Conservation (phyloP, 2,113 vertebrate genomes). For the Erpornis zantholeuca region DNA sequence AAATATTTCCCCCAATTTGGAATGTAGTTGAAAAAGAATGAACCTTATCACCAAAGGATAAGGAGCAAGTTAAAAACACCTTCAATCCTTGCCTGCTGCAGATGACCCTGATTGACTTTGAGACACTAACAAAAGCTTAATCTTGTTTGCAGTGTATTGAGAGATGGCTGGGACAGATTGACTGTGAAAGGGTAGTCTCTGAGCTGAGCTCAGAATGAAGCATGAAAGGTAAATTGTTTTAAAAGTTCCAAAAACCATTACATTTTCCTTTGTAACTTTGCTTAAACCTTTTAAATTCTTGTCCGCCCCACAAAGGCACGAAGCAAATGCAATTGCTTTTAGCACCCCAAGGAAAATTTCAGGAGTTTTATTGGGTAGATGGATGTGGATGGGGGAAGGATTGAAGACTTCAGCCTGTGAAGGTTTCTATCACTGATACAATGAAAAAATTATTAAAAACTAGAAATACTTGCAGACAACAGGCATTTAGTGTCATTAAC, state of each 20-base stretch:
- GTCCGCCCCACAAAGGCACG: background rate
- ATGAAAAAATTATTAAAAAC: background rate
- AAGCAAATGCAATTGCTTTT: background rate
- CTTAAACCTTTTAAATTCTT: constrained; percentile 13
- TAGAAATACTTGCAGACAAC: background rate
- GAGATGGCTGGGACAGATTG: constrained; percentile 54
- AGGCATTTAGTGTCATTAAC: background rate
- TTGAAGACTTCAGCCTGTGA: background rate
- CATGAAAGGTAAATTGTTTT: constrained; percentile 40
- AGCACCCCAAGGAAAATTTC: background rate
- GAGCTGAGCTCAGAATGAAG: background rate
- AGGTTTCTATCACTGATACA: background rate
- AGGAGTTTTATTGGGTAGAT: background rate
- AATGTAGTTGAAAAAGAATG: constrained; percentile 15
- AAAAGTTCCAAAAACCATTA: constrained; percentile 34
- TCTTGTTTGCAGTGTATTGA: constrained; percentile 58
- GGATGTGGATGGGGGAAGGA: background rate
- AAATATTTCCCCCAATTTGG: background rate
- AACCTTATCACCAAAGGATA: constrained; percentile 14
- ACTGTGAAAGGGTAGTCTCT: constrained; percentile 31
- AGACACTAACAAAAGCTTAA: constrained; percentile 59
- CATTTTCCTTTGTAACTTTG: constrained; percentile 28
- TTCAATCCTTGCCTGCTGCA: constrained; percentile 7
- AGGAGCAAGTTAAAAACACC: background rate
- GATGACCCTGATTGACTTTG: constrained; percentile 63